These are phyloP conservation scores for Rhamnusium bicolor DNA, from an alignment of 2,888 invertebrate genomes.

Conservation along the genomic window DNA sequence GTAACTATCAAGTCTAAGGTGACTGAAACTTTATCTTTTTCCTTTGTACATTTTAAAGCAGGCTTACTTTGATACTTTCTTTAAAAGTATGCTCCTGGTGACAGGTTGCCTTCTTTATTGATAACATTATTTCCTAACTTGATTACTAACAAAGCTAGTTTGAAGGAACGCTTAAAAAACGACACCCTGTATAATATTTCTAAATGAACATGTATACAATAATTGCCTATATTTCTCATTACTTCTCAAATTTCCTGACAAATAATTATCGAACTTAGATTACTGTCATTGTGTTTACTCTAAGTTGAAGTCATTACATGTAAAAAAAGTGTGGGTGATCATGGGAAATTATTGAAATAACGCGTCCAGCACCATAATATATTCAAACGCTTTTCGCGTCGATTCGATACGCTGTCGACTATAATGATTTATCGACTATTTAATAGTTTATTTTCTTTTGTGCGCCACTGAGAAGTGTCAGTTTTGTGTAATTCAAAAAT, in stretches of 20 bases:
- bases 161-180: too few species aligned
- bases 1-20: too few species aligned
- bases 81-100: too few species aligned
- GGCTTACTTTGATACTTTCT: too few species aligned
- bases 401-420: slow-evolving; percentile 67
- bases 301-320: slow-evolving; percentile 11
- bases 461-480: slow-evolving; percentile 61
- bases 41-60: too few species aligned
- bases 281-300: not conserved
- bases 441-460: slow-evolving; percentile 68
- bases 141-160: too few species aligned
- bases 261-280: not conserved
- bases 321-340: slow-evolving; percentile 39
- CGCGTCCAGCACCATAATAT: slow-evolving; percentile 54
- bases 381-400: slow-evolving; percentile 62
- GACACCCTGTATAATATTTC: too few species aligned
- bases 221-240: too few species aligned
- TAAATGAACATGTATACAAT: too few species aligned
- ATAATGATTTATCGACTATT: slow-evolving; percentile 68
- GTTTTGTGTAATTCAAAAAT: slow-evolving; percentile 68
- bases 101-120: too few species aligned
- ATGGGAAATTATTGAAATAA: slow-evolving; percentile 60
- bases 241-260: not conserved
- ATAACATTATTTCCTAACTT: too few species aligned
- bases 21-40: too few species aligned